Percentiles rank a stretch among this genome's conserved stretches.
Conservation (phyloP, 2,888 invertebrate genomes). For the Drosophila kanekoi region DNA sequence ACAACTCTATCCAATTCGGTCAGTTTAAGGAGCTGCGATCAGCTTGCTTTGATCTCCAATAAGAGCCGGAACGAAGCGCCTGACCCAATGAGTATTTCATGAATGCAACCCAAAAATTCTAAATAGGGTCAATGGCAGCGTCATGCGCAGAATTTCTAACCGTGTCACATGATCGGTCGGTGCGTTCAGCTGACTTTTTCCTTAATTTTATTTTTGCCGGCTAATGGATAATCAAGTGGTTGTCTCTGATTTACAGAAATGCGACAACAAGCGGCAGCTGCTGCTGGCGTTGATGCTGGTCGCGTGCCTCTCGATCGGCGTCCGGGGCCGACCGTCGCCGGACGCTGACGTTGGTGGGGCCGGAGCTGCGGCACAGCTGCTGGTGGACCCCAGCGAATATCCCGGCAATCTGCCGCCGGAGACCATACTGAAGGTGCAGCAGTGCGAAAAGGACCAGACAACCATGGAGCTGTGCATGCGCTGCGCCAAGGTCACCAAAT, state of each 20-base stretch:
- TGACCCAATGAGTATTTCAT: slow-evolving; percentile 30
- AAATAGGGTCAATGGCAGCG: slow-evolving; percentile 44
- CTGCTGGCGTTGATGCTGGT: slow-evolving; percentile 40
- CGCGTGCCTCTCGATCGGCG: slow-evolving; percentile 12
- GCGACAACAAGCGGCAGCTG: slow-evolving; percentile 25
- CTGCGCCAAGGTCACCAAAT: slow-evolving; percentile 87
- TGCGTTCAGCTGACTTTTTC: slow-evolving; percentile 20
- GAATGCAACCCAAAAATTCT: slow-evolving; percentile 14
- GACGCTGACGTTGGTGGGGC: background rate
- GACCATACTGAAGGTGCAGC: slow-evolving; percentile 79
- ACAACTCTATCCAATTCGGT: background rate
- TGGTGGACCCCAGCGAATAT: slow-evolving; percentile 71
- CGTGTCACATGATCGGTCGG: slow-evolving; percentile 37
- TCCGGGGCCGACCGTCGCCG: slow-evolving; percentile 48
- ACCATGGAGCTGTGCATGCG: slow-evolving; percentile 86
- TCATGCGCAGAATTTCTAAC: slow-evolving; percentile 21
- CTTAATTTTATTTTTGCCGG: slow-evolving; percentile 8
- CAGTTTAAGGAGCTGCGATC: too few relatives aligned
- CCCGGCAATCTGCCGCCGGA: slow-evolving; percentile 79
- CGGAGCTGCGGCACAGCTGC: background rate
- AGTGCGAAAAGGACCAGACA: slow-evolving; percentile 76
- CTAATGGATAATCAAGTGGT: slow-evolving; percentile 37
- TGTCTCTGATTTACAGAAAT: slow-evolving; percentile 37
- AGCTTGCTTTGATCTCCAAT: too few relatives aligned
- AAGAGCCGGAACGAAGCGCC: slow-evolving; percentile 50